A percentile compares a stretch with the other conserved stretches of the same genome.
phyloP scores from a whole-genome alignment of 2,113 vertebrate genomes.

The Diglossa brunneiventris region DNA sequence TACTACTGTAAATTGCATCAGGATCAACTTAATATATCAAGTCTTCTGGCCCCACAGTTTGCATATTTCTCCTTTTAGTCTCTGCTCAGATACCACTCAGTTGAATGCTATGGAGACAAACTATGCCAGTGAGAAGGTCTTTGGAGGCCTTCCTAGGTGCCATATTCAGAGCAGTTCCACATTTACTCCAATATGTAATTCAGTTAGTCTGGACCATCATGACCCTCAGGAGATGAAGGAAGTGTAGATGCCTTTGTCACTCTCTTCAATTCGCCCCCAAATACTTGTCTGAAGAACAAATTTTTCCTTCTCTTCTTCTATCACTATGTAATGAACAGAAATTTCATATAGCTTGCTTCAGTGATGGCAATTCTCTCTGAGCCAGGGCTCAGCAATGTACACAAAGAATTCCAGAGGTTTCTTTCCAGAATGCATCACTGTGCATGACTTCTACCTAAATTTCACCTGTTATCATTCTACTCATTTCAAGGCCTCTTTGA shows the following conservation, averaged over 20 bases:
- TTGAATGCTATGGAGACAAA: background rate
- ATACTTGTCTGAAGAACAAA: background rate
- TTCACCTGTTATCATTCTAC: background rate
- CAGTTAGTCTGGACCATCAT: background rate
- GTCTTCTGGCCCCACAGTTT: background rate
- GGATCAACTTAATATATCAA: background rate
- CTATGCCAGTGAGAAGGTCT: background rate
- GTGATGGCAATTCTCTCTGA: background rate
- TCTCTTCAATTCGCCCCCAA: background rate
- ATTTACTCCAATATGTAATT: background rate
- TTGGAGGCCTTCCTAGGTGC: background rate
- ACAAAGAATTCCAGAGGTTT: background rate
- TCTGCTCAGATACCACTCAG: background rate
- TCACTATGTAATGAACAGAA: background rate
- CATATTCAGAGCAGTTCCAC: background rate
- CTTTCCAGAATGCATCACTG: background rate
- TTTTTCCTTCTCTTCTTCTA: background rate
- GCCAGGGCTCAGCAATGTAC: background rate
- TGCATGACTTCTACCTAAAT: background rate
- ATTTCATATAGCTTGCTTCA: background rate
- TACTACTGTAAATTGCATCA: background rate
- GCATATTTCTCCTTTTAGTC: background rate
- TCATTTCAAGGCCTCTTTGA: background rate
- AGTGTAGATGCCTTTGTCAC: background rate
- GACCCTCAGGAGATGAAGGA: background rate